phyloP scores from a whole-genome alignment of 1,140 invertebrate species.

The Anastrepha obliqua region DNA sequence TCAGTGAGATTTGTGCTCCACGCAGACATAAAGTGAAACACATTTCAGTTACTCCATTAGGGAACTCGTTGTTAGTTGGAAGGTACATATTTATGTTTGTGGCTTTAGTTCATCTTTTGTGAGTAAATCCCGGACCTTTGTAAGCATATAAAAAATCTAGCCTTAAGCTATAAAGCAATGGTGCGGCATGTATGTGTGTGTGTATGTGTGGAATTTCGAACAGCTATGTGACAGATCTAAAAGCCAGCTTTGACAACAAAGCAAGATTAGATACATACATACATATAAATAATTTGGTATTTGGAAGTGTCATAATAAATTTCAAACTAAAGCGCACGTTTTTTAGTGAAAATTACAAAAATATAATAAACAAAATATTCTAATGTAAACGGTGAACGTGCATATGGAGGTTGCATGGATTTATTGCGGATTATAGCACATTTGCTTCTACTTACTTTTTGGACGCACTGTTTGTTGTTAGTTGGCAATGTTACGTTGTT shows the following conservation, averaged over 20 bases:
- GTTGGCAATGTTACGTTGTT: constrained; percentile 32
- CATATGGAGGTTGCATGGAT: neutral
- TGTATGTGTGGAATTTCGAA: neutral
- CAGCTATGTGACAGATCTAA: neutral
- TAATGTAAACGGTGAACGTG: neutral
- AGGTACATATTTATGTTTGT: too few species aligned
- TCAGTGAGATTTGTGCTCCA: too few species aligned
- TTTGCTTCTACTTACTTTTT: constrained; percentile 69
- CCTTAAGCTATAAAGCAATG: neutral
- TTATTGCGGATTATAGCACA: constrained; percentile 9
- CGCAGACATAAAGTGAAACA: too few species aligned
- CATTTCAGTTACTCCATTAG: too few species aligned
- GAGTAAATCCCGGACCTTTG: too few species aligned
- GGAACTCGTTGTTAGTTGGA: too few species aligned
- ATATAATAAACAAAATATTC: neutral
- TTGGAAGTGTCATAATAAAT: neutral
- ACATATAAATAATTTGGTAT: neutral
- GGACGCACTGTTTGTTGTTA: constrained; percentile 64
- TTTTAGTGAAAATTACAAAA: neutral
- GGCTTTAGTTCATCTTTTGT: too few species aligned
- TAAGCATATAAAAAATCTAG: too few species aligned
- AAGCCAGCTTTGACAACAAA: neutral
- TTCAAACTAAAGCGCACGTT: neutral
- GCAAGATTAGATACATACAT: neutral
- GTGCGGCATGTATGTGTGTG: neutral